Evolutionary conservation across 2,888 invertebrate genomes (phyloP), one percentile per base, ranked within the genome.

Genomic region (Cheilosia vernalis): DNA sequence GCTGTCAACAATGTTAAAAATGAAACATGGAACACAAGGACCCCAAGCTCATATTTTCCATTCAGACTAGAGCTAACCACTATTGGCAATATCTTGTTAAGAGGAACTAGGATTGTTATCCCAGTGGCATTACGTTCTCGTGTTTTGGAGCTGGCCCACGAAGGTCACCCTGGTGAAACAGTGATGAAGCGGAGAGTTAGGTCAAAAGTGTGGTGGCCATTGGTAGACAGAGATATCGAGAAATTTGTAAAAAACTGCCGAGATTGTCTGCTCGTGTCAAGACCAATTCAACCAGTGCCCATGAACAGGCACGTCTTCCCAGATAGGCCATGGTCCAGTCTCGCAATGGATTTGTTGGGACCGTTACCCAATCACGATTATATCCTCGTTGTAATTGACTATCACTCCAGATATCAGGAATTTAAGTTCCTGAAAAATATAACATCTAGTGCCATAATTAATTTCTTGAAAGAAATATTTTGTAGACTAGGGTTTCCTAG

Each of bases 171-270:
- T 1, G 64, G 60, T 1, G 53, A 67, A 55, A 74, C 67, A 4
- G 55, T 67, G 1, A 80, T 73, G 61, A 80, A 80, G 27, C 44
- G 74, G 1, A 73, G 80, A 13, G 17, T 72, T 15, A 66, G 73
- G 5, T 81, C 77, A 49, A 87, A 88, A 55, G 83, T 87, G 15
- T 87, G 87, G 87, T 87, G 84, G 86, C 77, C 84, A 37, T 49
- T 66, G 21, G 56, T 87, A 15, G 87, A 87, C 42, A 76, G 87
- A 67, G 87, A 87, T 21, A 86, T 81, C 15, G 82, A 88, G 40
- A 42, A 55, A 40, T 88, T 70, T 47, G 87, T 87, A 33, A 87
- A 87, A 85, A 73, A 44, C 6, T 87, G 86, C 51, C 24, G 67
- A 24, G 87, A 87, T 64, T 87, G 87, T 58, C 49, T 87, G 33